Evolutionary conservation across 2,888 invertebrate genomes (phyloP).

Genomic region (Dynastes hyllus): DNA sequence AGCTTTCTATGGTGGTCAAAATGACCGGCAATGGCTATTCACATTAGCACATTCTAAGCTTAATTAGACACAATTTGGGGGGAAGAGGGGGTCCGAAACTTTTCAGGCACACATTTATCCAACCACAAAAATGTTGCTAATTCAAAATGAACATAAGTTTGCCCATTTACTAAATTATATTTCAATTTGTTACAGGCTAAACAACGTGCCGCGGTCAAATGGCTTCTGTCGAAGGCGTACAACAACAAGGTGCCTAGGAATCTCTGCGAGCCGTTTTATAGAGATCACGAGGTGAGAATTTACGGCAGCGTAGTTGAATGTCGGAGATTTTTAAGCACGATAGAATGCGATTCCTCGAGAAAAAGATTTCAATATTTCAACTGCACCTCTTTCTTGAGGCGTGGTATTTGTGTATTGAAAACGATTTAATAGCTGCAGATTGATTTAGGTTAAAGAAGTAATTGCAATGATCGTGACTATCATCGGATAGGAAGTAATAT

Average conservation of each 20-base stretch:
- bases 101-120: too few species aligned
- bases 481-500: too few species aligned
- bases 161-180: too few species aligned
- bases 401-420: not conserved
- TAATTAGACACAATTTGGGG: too few species aligned
- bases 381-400: slow-evolving; percentile 1
- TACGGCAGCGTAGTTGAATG: not conserved
- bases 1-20: too few species aligned
- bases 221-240: slow-evolving; percentile 97
- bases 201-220: slow-evolving; percentile 95
- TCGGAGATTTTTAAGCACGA: not conserved
- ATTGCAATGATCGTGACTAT: too few species aligned
- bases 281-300: slow-evolving; percentile 89
- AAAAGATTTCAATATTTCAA: not conserved
- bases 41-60: too few species aligned
- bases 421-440: not conserved
- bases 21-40: too few species aligned
- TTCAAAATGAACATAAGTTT: too few species aligned
- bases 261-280: slow-evolving; percentile 94
- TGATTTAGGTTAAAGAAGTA: too few species aligned
- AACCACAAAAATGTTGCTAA: too few species aligned
- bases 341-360: not conserved
- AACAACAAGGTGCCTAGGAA: slow-evolving; percentile 96
- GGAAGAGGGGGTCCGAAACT: too few species aligned
- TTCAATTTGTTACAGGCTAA: slow-evolving; percentile 84